These are phyloP conservation scores for Bombus sylvicola DNA, from an alignment of 1,140 invertebrate genomes.

Conservation along the genomic window DNA sequence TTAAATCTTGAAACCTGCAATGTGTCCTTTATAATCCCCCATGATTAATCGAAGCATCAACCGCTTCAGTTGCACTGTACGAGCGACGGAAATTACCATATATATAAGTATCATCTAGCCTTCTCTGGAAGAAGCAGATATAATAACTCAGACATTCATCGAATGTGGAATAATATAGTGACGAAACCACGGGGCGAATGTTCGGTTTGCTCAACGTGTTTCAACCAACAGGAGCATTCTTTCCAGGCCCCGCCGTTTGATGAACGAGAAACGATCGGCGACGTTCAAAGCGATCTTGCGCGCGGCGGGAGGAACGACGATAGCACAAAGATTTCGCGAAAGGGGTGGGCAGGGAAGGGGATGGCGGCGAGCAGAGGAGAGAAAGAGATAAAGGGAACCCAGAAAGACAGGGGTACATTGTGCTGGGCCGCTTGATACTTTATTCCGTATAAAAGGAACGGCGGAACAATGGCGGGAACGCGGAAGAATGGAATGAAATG, in stretches of 20 bases:
- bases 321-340: slow-evolving; percentile 65
- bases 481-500: slow-evolving; percentile 80
- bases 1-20: too few species aligned
- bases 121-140: not conserved
- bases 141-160: not conserved
- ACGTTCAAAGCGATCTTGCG: slow-evolving; percentile 60
- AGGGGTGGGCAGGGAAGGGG: slow-evolving; percentile 33
- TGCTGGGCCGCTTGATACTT: slow-evolving; percentile 80
- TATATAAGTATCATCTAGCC: too few species aligned
- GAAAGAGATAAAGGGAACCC: slow-evolving; percentile 72
- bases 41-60: too few species aligned
- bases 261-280: slow-evolving; percentile 55
- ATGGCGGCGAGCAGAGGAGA: slow-evolving; percentile 53
- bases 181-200: not conserved
- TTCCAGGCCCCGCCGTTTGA: slow-evolving; percentile 26
- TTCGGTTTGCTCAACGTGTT: slow-evolving; percentile 17
- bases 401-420: slow-evolving; percentile 78
- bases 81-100: too few species aligned
- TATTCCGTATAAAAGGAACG: slow-evolving; percentile 81
- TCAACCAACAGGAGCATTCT: slow-evolving; percentile 10
- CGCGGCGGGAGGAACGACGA: slow-evolving; percentile 42
- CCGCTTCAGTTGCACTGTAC: too few species aligned
- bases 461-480: slow-evolving; percentile 79
- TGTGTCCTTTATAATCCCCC: too few species aligned
- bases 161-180: not conserved